Percentiles rank a stretch among this genome's conserved stretches.
Conservation (phyloP, 2,113 vertebrate species). For the Pygoscelis antarcticus region DNA sequence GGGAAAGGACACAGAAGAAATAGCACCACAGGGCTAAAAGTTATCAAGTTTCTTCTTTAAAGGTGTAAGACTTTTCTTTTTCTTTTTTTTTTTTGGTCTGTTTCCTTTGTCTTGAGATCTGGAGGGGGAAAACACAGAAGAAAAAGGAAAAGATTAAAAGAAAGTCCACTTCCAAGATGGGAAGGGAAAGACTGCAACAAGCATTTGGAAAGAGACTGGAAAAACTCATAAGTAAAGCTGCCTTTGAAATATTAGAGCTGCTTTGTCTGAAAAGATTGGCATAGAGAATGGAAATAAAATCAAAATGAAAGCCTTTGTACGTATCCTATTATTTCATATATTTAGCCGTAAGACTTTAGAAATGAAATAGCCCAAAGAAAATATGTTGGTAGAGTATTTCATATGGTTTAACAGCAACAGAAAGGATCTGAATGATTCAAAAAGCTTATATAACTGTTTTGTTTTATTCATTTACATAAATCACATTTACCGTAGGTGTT, state of each 20-base stretch:
- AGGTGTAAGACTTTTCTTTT: not conserved
- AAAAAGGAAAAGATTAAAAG: constrained; percentile 26
- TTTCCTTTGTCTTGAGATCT: not conserved
- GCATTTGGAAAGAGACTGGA: constrained; percentile 46
- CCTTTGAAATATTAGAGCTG: constrained; percentile 65
- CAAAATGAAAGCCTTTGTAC: constrained; percentile 63
- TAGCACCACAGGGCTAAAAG: not conserved
- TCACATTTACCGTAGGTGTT: constrained; percentile 82
- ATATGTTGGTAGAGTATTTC: constrained; percentile 50
- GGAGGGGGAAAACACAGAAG: not conserved
- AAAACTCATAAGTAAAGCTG: constrained; percentile 57
- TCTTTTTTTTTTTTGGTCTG: not conserved
- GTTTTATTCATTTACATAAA: constrained; percentile 83
- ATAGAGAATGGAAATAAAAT: constrained; percentile 64
- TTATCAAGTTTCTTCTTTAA: not conserved
- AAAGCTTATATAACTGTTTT: constrained; percentile 78
- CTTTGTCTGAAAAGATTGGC: constrained; percentile 64
- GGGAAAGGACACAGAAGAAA: not conserved
- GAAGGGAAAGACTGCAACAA: constrained; percentile 22
- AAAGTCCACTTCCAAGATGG: not conserved
- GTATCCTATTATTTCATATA: constrained; percentile 69
- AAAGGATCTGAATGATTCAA: constrained; percentile 73
- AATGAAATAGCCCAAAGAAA: constrained; percentile 69
- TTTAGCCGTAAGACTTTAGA: constrained; percentile 64
- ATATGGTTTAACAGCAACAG: constrained; percentile 57